These are phyloP conservation scores for Camponotus floridanus DNA, from an alignment of 1,140 invertebrate genomes.

Conservation along the genomic window DNA sequence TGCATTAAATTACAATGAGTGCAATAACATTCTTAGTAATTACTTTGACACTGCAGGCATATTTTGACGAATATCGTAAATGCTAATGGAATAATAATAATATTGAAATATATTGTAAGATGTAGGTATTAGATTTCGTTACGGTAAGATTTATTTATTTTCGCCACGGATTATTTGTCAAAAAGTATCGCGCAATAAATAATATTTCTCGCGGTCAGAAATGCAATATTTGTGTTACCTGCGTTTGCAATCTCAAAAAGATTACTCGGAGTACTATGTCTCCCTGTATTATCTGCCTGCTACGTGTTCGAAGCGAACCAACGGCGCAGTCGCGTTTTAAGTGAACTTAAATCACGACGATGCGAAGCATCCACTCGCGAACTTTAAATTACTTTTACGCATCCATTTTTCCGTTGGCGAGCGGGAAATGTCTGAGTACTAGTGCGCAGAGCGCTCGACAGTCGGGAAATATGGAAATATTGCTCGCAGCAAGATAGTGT, in stretches of 20 bases:
- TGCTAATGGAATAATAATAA: constrained; percentile 52
- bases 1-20: constrained; percentile 42
- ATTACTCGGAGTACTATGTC: constrained; percentile 47
- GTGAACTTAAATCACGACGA: constrained; percentile 59
- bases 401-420: constrained; percentile 50
- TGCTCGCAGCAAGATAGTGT: constrained; percentile 61
- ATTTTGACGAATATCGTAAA: constrained; percentile 44
- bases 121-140: constrained; percentile 33
- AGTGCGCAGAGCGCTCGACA: constrained; percentile 40
- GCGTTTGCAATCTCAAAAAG: constrained; percentile 46
- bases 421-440: constrained; percentile 51
- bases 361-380: constrained; percentile 58
- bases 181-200: constrained; percentile 36
- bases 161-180: neutral
- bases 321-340: constrained; percentile 33
- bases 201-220: constrained; percentile 2
- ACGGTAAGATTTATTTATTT: neutral
- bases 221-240: constrained; percentile 29
- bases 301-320: constrained; percentile 6
- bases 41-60: constrained; percentile 17
- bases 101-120: neutral
- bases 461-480: constrained; percentile 70
- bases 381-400: constrained; percentile 64
- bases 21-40: constrained; percentile 50
- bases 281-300: constrained; percentile 47